phyloP scores from a whole-genome alignment of 2,797 vertebrate species.

The Carcharodon carcharias region DNA sequence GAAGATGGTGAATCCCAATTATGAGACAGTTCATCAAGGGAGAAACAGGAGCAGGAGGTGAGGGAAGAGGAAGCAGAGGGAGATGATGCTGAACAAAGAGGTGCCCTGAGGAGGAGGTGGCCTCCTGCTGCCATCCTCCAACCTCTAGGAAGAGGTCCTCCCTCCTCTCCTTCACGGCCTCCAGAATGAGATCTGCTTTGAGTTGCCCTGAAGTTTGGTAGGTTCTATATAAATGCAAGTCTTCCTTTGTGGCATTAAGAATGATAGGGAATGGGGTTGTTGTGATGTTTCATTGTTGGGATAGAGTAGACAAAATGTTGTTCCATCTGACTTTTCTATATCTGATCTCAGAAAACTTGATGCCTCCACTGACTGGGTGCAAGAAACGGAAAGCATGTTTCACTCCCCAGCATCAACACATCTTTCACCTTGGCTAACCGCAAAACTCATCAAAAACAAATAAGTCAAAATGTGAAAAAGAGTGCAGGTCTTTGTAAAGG shows the following conservation, averaged over 20 bases:
- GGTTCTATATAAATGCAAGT: neutral
- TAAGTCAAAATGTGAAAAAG: neutral
- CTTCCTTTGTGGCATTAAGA: neutral
- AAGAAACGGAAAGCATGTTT: neutral
- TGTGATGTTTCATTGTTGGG: neutral
- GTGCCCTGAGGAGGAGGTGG: too few species aligned
- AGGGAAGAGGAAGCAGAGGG: too few species aligned
- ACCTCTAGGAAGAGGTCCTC: too few species aligned
- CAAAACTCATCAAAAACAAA: neutral
- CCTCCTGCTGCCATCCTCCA: too few species aligned
- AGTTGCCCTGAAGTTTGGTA: neutral
- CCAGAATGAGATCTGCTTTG: too few species aligned
- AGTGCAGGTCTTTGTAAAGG: neutral
- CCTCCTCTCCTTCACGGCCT: too few species aligned
- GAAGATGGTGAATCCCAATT: too few species aligned
- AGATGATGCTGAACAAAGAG: too few species aligned
- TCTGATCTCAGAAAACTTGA: neutral
- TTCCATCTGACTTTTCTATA: neutral
- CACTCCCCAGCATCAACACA: neutral
- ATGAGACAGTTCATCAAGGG: too few species aligned
- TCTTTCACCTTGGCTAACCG: neutral
- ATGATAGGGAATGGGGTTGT: neutral
- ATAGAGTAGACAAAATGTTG: neutral
- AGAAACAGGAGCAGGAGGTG: too few species aligned
- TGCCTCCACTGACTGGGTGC: neutral